Percentiles rank a stretch among this genome's conserved stretches.
Conservation (phyloP, 2,797 vertebrate species). For the Momotus momota region DNA sequence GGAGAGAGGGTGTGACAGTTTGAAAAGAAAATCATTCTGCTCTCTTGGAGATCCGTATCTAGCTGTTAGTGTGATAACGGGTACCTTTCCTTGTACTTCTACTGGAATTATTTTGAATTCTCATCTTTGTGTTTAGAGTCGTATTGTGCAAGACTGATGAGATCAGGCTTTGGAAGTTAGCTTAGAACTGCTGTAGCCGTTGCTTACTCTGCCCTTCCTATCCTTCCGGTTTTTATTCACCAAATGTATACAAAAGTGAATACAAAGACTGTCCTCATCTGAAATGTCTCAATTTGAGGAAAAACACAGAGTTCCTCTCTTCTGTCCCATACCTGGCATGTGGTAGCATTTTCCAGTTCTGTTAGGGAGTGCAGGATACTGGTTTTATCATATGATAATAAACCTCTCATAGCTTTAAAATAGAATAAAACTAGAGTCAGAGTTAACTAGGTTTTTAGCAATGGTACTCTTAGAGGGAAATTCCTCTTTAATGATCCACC, state of each 20-base stretch:
- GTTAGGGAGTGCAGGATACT: background rate
- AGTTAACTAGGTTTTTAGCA: background rate
- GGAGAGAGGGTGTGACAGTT: background rate
- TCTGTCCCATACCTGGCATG: background rate
- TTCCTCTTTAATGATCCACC: background rate
- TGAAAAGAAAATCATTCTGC: background rate
- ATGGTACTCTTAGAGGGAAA: background rate
- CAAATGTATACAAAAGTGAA: constrained; percentile 47
- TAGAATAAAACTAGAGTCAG: background rate
- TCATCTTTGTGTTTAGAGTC: constrained; percentile 30
- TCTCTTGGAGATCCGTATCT: background rate
- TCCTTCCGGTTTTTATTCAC: constrained; percentile 65
- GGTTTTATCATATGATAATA: background rate
- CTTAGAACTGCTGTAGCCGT: background rate
- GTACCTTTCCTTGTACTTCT: background rate
- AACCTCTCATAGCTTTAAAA: background rate
- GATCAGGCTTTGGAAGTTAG: constrained; percentile 38
- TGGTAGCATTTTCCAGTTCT: background rate
- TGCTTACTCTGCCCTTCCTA: constrained; percentile 63
- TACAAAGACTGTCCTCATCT: constrained; percentile 25
- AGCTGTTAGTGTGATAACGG: background rate
- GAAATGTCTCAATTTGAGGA: background rate
- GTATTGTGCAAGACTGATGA: constrained; percentile 43
- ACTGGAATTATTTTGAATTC: constrained; percentile 5
- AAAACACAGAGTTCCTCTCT: background rate